Evolutionary conservation across 2,797 vertebrate genomes (phyloP).

Genomic region (Arnoldichthys spilopterus): DNA sequence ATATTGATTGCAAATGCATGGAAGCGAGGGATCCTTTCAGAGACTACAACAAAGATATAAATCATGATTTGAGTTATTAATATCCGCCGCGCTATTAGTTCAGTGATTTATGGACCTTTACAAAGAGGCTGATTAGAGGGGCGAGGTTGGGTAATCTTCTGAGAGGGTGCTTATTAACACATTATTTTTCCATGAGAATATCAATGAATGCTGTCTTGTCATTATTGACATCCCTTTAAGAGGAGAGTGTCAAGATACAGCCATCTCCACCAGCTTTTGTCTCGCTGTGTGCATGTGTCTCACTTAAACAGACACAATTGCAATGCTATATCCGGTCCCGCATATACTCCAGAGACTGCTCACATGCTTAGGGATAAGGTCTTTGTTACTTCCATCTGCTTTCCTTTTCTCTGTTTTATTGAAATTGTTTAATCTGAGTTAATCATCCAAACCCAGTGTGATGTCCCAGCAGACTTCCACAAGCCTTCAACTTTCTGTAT

Average conservation of each 20-base stretch:
- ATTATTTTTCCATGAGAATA: conserved; percentile 65
- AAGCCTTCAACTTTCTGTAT: not conserved
- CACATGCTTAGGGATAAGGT: conserved; percentile 22
- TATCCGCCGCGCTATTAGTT: conserved; percentile 65
- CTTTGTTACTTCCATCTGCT: conserved; percentile 47
- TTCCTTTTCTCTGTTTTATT: conserved; percentile 32
- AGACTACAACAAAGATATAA: conserved; percentile 69
- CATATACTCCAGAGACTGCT: conserved; percentile 31
- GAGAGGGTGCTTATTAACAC: conserved; percentile 67
- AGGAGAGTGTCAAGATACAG: conserved; percentile 45
- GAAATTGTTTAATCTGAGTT: conserved; percentile 17
- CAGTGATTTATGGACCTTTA: conserved; percentile 67
- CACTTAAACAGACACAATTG: conserved; percentile 10
- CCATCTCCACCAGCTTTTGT: conserved; percentile 15
- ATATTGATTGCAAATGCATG: conserved; percentile 64
- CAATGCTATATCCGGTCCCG: conserved; percentile 18
- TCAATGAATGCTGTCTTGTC: conserved; percentile 60
- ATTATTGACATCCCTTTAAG: conserved; percentile 51
- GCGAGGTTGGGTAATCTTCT: conserved; percentile 64
- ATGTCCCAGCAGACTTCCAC: conserved; percentile 15
- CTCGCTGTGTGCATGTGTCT: conserved; percentile 20
- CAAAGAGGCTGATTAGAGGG: conserved; percentile 66
- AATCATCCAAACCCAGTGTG: conserved; percentile 7
- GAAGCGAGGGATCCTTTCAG: conserved; percentile 62
- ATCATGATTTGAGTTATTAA: conserved; percentile 69